phyloP scores from a whole-genome alignment of 2,888 invertebrate genomes.

The Cyclophora punctaria region DNA sequence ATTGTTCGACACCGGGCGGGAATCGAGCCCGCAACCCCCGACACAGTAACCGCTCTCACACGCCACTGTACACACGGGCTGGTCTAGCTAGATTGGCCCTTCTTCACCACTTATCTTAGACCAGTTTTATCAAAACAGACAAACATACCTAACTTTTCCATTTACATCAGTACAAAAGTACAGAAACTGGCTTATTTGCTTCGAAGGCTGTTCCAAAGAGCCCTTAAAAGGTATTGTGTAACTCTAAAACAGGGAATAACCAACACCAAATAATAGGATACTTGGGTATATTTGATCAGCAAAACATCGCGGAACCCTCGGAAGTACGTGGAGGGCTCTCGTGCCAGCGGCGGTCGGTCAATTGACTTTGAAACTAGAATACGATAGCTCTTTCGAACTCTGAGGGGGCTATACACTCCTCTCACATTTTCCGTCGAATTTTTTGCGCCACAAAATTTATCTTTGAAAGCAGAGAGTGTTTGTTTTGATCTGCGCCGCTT shows the following conservation, averaged over 20 bases:
- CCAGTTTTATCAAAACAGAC: too few relatives aligned
- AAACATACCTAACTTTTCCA: too few relatives aligned
- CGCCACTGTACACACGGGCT: too few relatives aligned
- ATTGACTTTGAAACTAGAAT: slow-evolving; percentile 43
- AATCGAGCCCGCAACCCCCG: too few relatives aligned
- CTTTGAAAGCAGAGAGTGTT: not conserved
- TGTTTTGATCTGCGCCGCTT: not conserved
- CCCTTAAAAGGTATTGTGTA: not conserved
- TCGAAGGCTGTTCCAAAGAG: too few relatives aligned
- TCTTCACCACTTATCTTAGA: too few relatives aligned
- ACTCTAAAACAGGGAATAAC: not conserved
- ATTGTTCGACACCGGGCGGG: too few relatives aligned
- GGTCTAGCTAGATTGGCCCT: too few relatives aligned
- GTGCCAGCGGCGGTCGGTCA: slow-evolving; percentile 27
- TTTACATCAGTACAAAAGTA: too few relatives aligned
- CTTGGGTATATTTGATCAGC: not conserved
- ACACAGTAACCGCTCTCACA: too few relatives aligned
- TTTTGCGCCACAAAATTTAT: slow-evolving; percentile 18
- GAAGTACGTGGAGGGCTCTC: slow-evolving; percentile 24
- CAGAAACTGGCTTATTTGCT: too few relatives aligned
- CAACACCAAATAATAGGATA: not conserved
- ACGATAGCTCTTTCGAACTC: slow-evolving; percentile 29
- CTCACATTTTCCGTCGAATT: slow-evolving; percentile 14
- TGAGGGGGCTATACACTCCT: slow-evolving; percentile 14
- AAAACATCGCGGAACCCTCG: slow-evolving; percentile 7